These are phyloP conservation scores for Sympetrum striolatum DNA, from an alignment of 2,888 invertebrate species.

Conservation along the genomic window DNA sequence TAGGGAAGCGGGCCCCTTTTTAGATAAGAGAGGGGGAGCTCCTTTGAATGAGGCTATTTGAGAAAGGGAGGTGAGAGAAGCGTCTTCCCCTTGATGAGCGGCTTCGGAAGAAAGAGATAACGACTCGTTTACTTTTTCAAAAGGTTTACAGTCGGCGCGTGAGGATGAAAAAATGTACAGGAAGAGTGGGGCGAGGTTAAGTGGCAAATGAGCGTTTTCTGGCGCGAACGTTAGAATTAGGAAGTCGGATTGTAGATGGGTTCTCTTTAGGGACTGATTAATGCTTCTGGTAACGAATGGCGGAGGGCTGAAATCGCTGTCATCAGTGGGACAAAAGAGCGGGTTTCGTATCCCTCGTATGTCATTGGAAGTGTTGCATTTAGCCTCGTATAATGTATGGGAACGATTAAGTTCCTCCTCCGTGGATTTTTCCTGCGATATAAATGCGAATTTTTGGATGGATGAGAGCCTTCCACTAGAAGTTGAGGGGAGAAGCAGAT, in stretches of 20 bases:
- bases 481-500: background rate
- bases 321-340: background rate
- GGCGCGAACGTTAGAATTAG: background rate
- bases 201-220: background rate
- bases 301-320: background rate
- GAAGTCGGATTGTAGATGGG: background rate
- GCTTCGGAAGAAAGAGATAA: background rate
- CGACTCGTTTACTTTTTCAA: background rate
- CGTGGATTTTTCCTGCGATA: background rate
- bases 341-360: background rate
- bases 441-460: background rate
- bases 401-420: background rate
- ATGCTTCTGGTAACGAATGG: background rate
- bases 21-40: background rate
- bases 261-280: background rate
- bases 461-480: background rate
- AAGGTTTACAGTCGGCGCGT: background rate
- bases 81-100: background rate
- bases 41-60: background rate
- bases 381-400: background rate
- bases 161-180: background rate
- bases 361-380: background rate
- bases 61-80: background rate
- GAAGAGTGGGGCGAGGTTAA: background rate
- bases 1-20: background rate